Base-by-base conservation (phyloP, 2,113 vertebrate genomes). In the Labeo catla region DNA sequence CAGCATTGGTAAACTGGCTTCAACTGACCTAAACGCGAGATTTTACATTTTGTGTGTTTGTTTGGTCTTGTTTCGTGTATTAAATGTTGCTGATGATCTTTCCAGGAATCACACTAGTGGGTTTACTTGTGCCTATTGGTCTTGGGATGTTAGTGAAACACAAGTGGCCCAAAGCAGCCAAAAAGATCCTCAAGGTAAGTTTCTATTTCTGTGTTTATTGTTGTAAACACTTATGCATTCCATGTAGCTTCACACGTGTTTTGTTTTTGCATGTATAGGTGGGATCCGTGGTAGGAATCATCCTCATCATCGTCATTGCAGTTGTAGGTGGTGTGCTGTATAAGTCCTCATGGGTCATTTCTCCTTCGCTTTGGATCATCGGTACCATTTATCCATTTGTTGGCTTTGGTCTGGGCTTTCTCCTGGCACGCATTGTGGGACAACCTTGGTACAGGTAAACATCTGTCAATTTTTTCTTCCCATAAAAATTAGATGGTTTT, bases 241-340 rank as follows among this genome's bases (percentile, higher is more conserved):
- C 0, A 43, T 45, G 16, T 13, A 11, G 28, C 34, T 72, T 73
- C 12, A 83, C 21, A 2, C 57, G 15, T 65, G 4, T 23, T 72
- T 45, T 70, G 19, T 65, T 23, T 83, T 43, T 83, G 50, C 82
- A 23, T 39, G 85, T 84, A n/a, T 92, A 99, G 98, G 0, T 98
- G 0, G 98, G 98, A 5, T 99, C 98, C 52, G 91, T 98, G 16
- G 15, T 47, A 0, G 98, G 98, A 9, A 92, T 93, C 0, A 0
- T 68, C 73, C 96, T 99, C 8, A 98, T 99, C 0, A 80, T 99
- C 45, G 2, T 96, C 86, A 93, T 95, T 13, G 97, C 98, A 28
- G 97, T 98, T 81, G 88, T 97, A 61, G 98, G 97, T 54, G 98
- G 96, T 10, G 90, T 99, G 82, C 94, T 99, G 19, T 99, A 99